phyloP scores from a whole-genome alignment of 2,888 invertebrate genomes.

The Scrobipalpa atriplicella region DNA sequence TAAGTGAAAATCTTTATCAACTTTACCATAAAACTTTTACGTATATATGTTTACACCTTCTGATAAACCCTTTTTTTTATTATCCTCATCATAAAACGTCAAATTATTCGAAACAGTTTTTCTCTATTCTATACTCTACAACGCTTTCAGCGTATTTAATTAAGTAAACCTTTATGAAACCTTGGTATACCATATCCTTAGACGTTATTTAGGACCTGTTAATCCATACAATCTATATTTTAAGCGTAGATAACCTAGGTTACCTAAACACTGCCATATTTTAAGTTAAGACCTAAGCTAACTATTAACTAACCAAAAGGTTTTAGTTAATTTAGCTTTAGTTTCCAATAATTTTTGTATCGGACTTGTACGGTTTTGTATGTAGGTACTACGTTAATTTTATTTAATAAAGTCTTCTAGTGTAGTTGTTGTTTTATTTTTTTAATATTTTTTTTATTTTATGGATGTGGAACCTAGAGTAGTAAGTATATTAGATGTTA shows the following conservation, averaged over 20 bases:
- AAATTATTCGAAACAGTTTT: background rate
- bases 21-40: too few species aligned
- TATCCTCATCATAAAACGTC: too few species aligned
- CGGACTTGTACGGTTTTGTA: conserved; percentile 12
- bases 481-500: too few species aligned
- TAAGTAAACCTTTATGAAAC: background rate
- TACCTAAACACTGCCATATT: conserved; percentile 29
- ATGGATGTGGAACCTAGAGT: too few species aligned
- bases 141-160: conserved; percentile 4
- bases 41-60: too few species aligned
- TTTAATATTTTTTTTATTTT: background rate
- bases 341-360: conserved; percentile 24
- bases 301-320: conserved; percentile 30
- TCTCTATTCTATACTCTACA: background rate
- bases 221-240: conserved; percentile 14
- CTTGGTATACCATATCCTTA: conserved; percentile 20
- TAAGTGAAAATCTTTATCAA: too few species aligned
- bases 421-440: background rate
- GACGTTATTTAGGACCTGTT: conserved; percentile 15
- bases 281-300: conserved; percentile 28
- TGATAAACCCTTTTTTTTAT: too few species aligned
- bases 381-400: conserved; percentile 3
- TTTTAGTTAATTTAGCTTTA: conserved; percentile 31
- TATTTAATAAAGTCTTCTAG: conserved; percentile 8
- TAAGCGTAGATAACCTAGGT: conserved; percentile 22